A percentile compares a stretch with the other conserved stretches of the same genome.
phyloP scores from a whole-genome alignment of 1,140 invertebrate species.

The Drosophila melanica region DNA sequence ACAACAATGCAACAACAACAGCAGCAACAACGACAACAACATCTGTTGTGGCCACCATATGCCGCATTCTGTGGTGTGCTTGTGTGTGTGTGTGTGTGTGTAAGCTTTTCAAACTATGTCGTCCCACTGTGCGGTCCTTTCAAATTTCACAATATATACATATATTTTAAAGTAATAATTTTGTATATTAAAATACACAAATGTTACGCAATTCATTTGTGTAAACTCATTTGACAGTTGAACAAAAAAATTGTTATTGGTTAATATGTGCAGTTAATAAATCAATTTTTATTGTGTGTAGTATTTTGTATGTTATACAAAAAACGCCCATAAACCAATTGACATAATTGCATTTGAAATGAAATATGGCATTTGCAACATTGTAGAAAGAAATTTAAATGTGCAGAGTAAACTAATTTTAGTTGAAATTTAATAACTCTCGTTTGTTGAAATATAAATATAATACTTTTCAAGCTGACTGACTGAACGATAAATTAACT shows the following conservation, averaged over 20 bases:
- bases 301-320: neutral
- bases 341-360: constrained; percentile 57
- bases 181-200: constrained; percentile 52
- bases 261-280: constrained; percentile 73
- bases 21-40: constrained; percentile 29
- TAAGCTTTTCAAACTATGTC: constrained; percentile 18
- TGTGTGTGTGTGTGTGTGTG: constrained; percentile 1
- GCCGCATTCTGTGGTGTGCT: constrained; percentile 69
- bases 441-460: no score
- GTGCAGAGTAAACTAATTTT: neutral
- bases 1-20: constrained; percentile 43
- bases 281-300: constrained; percentile 57
- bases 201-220: constrained; percentile 59
- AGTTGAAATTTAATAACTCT: no score
- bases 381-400: neutral
- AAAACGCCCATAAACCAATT: constrained; percentile 47
- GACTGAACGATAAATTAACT: no score
- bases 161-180: constrained; percentile 67
- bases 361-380: constrained; percentile 16
- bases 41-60: constrained; percentile 49
- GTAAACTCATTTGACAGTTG: constrained; percentile 46
- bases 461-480: no score
- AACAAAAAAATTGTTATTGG: constrained; percentile 28
- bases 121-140: constrained; percentile 3
- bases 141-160: constrained; percentile 28